Percentiles rank a stretch among this genome's conserved stretches.
phyloP scores from a whole-genome alignment of 2,113 vertebrate genomes.

The Eupsittula cactorum region DNA sequence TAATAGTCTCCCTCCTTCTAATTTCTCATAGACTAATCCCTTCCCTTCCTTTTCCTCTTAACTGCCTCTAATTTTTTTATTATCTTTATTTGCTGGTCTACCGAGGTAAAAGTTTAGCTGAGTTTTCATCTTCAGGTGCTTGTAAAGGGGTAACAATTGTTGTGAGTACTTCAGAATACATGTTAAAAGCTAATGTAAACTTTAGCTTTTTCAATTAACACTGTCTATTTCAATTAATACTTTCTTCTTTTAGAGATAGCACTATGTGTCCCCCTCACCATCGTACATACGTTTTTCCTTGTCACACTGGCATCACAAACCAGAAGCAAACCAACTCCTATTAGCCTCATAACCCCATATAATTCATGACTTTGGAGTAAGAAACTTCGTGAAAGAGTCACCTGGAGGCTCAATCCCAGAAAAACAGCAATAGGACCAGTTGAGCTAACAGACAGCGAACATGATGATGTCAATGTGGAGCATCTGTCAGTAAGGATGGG shows the following conservation, averaged over 20 bases:
- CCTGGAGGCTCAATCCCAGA: neutral
- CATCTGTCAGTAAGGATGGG: neutral
- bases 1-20: neutral
- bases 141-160: neutral
- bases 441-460: neutral
- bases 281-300: neutral
- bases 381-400: neutral
- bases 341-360: fast-evolving
- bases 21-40: neutral
- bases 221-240: neutral
- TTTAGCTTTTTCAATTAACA: neutral
- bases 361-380: neutral
- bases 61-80: neutral
- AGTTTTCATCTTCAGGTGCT: neutral
- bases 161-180: fast-evolving
- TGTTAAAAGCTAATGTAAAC: neutral
- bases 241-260: neutral
- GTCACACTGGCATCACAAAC: neutral
- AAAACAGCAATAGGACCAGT: neutral
- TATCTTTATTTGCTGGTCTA: neutral
- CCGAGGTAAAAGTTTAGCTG: neutral
- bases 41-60: neutral
- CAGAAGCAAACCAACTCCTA: neutral
- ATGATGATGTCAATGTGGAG: neutral
- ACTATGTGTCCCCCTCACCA: fast-evolving